Percentiles rank a stretch among this genome's conserved stretches.
Conservation (phyloP, 1,140 invertebrate species). For the Zaprionus inermis region DNA sequence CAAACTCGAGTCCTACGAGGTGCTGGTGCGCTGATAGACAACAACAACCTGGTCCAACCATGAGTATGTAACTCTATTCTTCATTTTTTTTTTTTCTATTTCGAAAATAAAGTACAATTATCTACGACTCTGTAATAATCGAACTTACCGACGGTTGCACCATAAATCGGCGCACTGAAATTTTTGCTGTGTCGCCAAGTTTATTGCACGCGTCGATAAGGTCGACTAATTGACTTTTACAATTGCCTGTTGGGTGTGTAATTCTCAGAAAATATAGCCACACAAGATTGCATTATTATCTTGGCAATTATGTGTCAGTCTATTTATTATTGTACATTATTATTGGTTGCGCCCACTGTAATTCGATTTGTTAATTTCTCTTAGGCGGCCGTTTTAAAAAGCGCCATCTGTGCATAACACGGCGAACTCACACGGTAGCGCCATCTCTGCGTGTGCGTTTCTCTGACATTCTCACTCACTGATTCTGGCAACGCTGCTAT, state of each 20-base stretch:
- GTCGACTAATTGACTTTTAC: constrained; percentile 1
- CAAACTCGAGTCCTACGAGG: constrained; percentile 86
- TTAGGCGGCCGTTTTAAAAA: neutral
- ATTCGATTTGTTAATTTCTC: neutral
- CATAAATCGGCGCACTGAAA: constrained; percentile 10
- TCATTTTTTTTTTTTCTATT: constrained; percentile 8
- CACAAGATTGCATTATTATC: neutral
- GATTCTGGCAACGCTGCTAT: neutral
- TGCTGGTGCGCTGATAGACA: constrained; percentile 66
- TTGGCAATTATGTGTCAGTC: neutral
- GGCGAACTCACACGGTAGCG: neutral
- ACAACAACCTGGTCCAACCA: neutral
- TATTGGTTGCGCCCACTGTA: neutral
- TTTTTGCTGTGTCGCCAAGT: constrained; percentile 5
- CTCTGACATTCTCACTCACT: neutral
- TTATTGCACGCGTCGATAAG: constrained; percentile 28
- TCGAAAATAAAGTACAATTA: neutral
- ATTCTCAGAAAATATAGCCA: neutral
- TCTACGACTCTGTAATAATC: neutral
- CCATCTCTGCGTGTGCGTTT: neutral
- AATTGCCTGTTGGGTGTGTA: neutral
- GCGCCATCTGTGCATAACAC: neutral
- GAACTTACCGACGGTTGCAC: constrained; percentile 7
- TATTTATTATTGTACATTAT: neutral
- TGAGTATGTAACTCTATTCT: neutral